Evolutionary conservation across 2,113 vertebrate species (phyloP).

Genomic region (Myxocyprinus asiaticus): DNA sequence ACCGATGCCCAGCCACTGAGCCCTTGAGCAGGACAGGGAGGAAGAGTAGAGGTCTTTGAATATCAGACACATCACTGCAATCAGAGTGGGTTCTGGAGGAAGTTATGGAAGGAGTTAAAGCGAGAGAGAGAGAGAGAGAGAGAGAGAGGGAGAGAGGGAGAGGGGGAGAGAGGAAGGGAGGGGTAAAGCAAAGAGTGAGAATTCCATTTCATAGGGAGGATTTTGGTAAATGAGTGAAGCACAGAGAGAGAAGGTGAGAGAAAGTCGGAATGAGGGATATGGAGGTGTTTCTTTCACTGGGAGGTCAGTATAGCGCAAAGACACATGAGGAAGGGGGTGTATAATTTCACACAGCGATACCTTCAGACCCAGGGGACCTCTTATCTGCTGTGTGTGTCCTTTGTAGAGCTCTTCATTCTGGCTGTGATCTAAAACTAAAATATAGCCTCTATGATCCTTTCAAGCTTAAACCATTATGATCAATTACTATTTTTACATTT

Average conservation of each 20-base stretch:
- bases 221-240: not conserved
- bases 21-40: slow-evolving; percentile 38
- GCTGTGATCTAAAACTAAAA: slow-evolving; percentile 2
- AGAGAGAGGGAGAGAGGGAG: slow-evolving; percentile 31
- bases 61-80: slow-evolving; percentile 63
- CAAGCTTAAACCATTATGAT: not conserved
- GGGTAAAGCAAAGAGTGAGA: not conserved
- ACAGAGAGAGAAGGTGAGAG: not conserved
- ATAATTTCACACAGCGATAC: slow-evolving; percentile 6
- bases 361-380: not conserved
- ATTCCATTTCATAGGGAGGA: not conserved
- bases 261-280: not conserved
- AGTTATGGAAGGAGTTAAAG: slow-evolving; percentile 4
- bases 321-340: slow-evolving; percentile 6
- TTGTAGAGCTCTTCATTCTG: not conserved
- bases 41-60: slow-evolving; percentile 50
- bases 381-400: not conserved
- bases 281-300: slow-evolving; percentile 1
- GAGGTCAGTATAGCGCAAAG: not conserved
- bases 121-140: slow-evolving; percentile 15
- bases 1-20: slow-evolving; percentile 43
- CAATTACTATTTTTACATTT: not conserved
- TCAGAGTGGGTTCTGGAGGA: slow-evolving; percentile 24
- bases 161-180: slow-evolving; percentile 21
- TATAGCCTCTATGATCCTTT: not conserved